Evolutionary conservation across 2,797 vertebrate species (phyloP).

Genomic region (Pyrrhura leucotis): DNA sequence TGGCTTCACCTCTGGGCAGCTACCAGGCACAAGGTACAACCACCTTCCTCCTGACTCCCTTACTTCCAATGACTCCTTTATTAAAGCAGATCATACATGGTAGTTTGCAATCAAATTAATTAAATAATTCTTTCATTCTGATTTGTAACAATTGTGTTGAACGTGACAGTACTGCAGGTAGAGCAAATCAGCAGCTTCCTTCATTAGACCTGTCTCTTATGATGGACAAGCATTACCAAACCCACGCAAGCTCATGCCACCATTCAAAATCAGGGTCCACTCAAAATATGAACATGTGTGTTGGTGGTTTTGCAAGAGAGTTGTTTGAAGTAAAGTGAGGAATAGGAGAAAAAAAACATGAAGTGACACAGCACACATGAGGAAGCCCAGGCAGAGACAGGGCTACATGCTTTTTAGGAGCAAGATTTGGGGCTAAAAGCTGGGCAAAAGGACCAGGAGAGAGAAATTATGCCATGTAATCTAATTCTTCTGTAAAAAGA

Average conservation of each 20-base stretch:
- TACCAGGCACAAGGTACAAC: neutral
- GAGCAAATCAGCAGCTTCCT: neutral
- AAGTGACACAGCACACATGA: neutral
- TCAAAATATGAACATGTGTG: neutral
- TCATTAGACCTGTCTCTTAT: neutral
- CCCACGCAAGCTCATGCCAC: neutral
- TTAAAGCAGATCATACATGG: neutral
- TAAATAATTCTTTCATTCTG: neutral
- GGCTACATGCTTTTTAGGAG: neutral
- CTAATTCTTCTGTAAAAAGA: neutral
- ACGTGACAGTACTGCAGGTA: neutral
- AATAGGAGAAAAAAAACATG: neutral
- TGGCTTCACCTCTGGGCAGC: neutral
- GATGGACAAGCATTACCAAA: neutral
- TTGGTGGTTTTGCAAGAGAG: neutral
- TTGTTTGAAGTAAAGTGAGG: neutral
- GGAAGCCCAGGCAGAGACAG: neutral
- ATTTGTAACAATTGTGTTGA: neutral
- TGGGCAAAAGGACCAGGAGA: neutral
- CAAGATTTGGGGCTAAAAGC: neutral
- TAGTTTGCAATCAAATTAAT: neutral
- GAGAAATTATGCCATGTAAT: neutral
- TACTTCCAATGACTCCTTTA: neutral
- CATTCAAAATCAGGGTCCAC: neutral
- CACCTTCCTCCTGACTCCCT: neutral